Evolutionary conservation across 1,140 invertebrate genomes (phyloP).

Genomic region (Meloidogyne chitwoodi): DNA sequence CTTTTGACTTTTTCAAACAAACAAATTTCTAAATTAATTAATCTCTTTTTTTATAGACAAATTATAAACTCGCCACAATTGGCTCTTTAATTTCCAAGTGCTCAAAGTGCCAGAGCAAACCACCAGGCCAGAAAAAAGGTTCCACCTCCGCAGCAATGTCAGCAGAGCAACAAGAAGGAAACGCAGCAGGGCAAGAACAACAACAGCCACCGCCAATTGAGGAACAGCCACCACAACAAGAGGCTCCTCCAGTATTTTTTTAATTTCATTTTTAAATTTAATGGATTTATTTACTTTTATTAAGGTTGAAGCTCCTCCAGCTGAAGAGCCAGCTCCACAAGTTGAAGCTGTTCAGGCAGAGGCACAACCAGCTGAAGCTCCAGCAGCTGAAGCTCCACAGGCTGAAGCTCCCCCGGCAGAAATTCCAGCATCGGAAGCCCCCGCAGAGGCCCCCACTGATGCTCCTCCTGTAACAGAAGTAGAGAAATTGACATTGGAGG

Average conservation of each 20-base stretch:
- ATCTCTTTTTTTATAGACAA: background rate
- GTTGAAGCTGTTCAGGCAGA: background rate
- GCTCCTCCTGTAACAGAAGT: background rate
- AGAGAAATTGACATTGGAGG: background rate
- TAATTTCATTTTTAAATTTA: no score
- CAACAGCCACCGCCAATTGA: background rate
- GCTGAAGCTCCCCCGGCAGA: background rate
- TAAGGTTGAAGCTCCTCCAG: background rate
- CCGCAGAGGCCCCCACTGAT: background rate
- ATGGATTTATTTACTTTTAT: background rate
- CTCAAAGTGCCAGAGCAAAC: background rate
- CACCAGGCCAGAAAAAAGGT: background rate
- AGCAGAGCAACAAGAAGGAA: constrained; percentile 6
- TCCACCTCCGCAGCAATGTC: constrained; percentile 11
- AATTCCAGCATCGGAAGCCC: background rate
- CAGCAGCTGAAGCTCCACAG: background rate
- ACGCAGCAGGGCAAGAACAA: constrained; percentile 4
- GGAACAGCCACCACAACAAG: background rate
- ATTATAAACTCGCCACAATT: background rate
- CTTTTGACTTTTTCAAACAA: no score
- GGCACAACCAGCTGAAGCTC: background rate
- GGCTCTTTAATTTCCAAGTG: background rate
- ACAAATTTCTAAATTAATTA: no score
- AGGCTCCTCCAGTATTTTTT: background rate
- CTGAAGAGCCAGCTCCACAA: background rate